These are phyloP conservation scores for Gisinianus flammeolus DNA, from an alignment of 2,888 invertebrate genomes.

Conservation along the genomic window DNA sequence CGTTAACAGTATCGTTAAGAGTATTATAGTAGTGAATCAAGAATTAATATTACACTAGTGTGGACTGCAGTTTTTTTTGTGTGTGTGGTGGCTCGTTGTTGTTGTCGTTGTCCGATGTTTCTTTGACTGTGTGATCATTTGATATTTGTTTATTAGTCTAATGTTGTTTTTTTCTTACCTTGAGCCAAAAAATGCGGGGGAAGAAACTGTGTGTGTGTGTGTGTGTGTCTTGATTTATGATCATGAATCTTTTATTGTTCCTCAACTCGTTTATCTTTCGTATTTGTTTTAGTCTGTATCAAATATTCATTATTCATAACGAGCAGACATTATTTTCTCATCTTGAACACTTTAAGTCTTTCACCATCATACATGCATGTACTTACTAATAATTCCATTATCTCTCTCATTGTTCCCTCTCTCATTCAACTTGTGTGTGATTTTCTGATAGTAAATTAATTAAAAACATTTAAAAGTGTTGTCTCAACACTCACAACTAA, in stretches of 20 bases:
- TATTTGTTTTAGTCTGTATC: neutral
- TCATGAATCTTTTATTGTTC: neutral
- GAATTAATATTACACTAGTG: no score
- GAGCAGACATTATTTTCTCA: neutral
- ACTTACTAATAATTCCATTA: no score
- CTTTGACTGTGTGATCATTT: no score
- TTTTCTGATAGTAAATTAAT: no score
- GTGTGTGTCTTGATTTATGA: neutral
- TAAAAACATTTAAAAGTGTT: no score
- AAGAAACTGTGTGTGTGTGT: neutral
- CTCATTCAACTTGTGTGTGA: neutral
- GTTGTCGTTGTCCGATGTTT: no score
- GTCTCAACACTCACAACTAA: no score
- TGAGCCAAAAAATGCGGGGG: conserved; percentile 8
- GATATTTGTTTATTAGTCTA: no score
- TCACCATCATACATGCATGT: neutral
- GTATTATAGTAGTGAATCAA: no score
- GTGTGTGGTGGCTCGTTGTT: no score
- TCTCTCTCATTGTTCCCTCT: neutral
- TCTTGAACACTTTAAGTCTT: neutral
- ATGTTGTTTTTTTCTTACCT: neutral
- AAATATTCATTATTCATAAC: neutral
- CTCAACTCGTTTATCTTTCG: neutral
- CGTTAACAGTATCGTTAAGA: no score
- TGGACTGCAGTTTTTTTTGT: no score